Conservation (phyloP, 2,113 vertebrate species). For the Urocolius indicus region DNA sequence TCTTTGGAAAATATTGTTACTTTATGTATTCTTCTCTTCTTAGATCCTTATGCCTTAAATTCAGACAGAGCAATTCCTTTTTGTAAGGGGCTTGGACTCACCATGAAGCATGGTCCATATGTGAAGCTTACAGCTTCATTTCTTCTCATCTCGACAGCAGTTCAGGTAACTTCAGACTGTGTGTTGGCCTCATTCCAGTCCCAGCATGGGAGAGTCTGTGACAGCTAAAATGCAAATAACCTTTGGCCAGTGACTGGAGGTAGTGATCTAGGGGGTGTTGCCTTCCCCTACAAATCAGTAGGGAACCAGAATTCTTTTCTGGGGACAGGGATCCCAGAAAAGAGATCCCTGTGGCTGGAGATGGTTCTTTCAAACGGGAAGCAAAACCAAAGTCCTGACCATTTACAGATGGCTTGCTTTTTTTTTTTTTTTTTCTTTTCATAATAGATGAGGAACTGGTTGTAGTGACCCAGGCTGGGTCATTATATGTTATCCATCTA, state of each 20-base stretch:
- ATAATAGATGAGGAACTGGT: conserved; percentile 14
- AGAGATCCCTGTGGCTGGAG: conserved; percentile 22
- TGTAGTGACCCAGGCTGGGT: conserved; percentile 16
- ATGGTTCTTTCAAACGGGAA: background rate
- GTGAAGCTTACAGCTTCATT: conserved; percentile 89
- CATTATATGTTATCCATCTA: background rate
- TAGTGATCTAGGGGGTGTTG: conserved; percentile 39
- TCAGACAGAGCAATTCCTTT: conserved; percentile 87
- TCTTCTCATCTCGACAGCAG: conserved; percentile 93
- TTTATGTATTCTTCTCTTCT: conserved; percentile 24
- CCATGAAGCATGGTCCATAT: conserved; percentile 89
- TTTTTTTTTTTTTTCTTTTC: no score
- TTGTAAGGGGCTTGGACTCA: conserved; percentile 86
- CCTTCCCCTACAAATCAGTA: background rate
- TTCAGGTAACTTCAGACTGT: conserved; percentile 85
- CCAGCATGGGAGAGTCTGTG: background rate
- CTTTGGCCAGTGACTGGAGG: conserved; percentile 21
- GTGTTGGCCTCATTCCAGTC: background rate
- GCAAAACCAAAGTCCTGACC: background rate
- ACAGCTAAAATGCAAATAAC: conserved; percentile 9
- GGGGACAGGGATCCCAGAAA: background rate
- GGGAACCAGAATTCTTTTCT: background rate
- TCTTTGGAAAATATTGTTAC: background rate
- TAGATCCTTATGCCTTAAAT: conserved; percentile 83
- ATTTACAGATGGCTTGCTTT: background rate